Base-by-base conservation (phyloP, 2,888 invertebrate species). In the Polyploca ridens region DNA sequence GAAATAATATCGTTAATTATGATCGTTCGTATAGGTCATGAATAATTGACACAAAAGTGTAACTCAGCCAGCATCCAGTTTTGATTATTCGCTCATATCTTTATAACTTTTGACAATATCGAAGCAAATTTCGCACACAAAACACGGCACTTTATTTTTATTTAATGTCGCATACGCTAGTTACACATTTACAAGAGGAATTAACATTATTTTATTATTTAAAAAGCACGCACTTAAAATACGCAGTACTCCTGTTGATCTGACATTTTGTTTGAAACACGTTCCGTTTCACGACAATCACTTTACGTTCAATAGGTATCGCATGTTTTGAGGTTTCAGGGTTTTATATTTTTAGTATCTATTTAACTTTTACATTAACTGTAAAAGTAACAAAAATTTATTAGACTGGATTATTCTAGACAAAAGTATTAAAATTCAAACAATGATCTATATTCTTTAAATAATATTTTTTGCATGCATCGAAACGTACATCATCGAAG, bases 191-290 rank as follows among this genome's bases (percentile, higher is more conserved):
- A 80, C 69, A 78, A 65, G 67, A 64, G 58, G 69, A 80, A 73
- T 79, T 74, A 71, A 80, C 67, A 76, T 78, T 75, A 35, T 69
- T 69, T 67, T 62, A 63, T 71, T 65, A 81, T 83, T 79, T 79
- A 38, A 41, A 41, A 3, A 83, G 75, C 76, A 82, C 79, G 74
- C 73, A 80, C 71, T 72, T 73, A 84, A 86, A 88, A 89, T 91
- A 90, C 91, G 90, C 90, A 90, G 83, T 90, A 85, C 75, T 77
- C 75, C 71, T 69, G 74, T 79, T 72, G 68, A 69, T 80, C 73
- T 86, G 88, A 86, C 87, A 87, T 85, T 86, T 46, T 46, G 46
- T 46, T 5, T 46, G 7, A n/a, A 46, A 46, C 27, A 27, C n/a
- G 46, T 10, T 46, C 6, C 46, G 46, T 46, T 46, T n/a, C n/a